Base-by-base conservation (phyloP, 2,113 vertebrate species). In the Cynopterus brachyotis region DNA sequence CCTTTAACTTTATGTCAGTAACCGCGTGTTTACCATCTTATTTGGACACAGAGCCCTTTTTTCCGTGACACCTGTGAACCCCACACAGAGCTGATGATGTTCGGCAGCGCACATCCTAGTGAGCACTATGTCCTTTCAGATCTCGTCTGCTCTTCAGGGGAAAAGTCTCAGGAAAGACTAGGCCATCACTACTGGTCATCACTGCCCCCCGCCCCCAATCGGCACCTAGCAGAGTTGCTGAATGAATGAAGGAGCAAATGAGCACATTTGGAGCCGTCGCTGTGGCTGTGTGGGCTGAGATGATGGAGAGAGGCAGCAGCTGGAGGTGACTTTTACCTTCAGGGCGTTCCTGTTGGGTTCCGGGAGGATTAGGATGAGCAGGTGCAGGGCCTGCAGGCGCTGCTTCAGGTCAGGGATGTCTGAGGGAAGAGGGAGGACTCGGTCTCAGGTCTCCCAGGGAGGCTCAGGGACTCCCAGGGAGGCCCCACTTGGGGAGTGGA, bases 271-370 rank as follows among this genome's bases (percentile, higher is more conserved):
- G 50, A 22, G 50, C 12, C 64, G 35, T 57, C 3, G 1, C 59
- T 59, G 69, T 22, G 76, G 47, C 4, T 55, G 30, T 55, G 30
- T 6, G n/a, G 85, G 60, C 73, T 55, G 70, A 73, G 50, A 28
- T 1, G 30, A 35, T 3, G 12, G 24, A 8, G 12, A 8, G 12
- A 2, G 9, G 76, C 69, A 55, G 76, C 19, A 5, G 35, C 45
- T 32, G 5, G 9, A 37, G 35, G 81, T 6, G 10, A 64, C 28
- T 10, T 13, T 92, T 98, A 99, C 99, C 99, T 99, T 99, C 17
- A 99, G 97, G 53, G 99, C 99, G 96, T 98, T 99, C 95, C 99
- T 99, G 98, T 99, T 99, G 79, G 99, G 98, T 82, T 99, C 99
- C 1, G 99, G 99, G 57, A 99, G 99, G 93, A 99, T 98, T 81